Base-by-base conservation (phyloP, 2,888 invertebrate species). In the Itoplectis maculator region DNA sequence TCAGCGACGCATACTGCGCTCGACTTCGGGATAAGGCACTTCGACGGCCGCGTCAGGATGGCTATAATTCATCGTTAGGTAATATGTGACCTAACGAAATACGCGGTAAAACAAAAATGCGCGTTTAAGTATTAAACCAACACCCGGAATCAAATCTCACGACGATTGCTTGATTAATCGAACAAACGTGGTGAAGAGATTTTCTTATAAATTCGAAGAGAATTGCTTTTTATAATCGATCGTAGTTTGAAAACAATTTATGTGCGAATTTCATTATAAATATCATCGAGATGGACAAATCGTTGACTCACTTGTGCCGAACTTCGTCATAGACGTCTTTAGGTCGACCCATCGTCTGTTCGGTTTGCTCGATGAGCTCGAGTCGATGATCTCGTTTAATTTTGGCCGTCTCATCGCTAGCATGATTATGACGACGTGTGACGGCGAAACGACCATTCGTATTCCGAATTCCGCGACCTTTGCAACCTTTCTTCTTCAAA, bases 331-430 rank as follows among this genome's bases (percentile, higher is more conserved):
- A 61, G 7, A 37, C 3, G 2, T 61, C 59, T 61, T 61, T 59
- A 29, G 37, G 37, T 61, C 37, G 37, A 61, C 37, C 59, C 59
- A 61, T 61, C 59, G 59, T 37, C 35, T 61, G 15, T 37, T 61
- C 37, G 1, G 37, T 61, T 37, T 37, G 15, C 40, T 61, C 15
- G 37, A 61, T 61, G 37, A 37, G 61, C 18, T 15, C 40, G 37
- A 40, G 2, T 1, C 61, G 40, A 61, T 61, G 61, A 37, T 61
- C 15, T 40, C 11, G 35, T 37, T 61, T 61, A 0, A 61, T 61
- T 61, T 40, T 18, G 37, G 61, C 61, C 2, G 37, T 18, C 37
- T 59, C 59, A 37, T 35, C 37, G 8, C 59, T 37, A 15, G 18
- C 61, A 37, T 61, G 61, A 15, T 61, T 61, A 18, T 61, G 61